Evolutionary conservation across 1,140 invertebrate species (phyloP).

Genomic region (Camponotus vicinus): DNA sequence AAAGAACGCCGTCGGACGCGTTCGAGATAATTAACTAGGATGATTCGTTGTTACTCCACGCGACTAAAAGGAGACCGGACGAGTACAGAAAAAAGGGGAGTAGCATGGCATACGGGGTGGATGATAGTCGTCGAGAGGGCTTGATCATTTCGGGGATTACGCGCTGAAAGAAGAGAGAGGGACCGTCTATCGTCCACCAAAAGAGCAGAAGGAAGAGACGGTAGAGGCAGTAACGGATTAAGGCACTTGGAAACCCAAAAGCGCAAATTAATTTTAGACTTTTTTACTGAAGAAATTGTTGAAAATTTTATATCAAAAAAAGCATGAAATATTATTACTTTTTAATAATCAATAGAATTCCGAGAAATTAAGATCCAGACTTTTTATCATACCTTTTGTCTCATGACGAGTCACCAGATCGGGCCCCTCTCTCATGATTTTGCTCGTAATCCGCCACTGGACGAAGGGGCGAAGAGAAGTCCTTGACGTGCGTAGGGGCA

Average conservation of each 20-base stretch:
- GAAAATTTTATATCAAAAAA: neutral
- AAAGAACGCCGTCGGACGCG: constrained; percentile 57
- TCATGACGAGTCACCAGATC: neutral
- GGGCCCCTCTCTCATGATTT: neutral
- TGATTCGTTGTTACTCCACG: constrained; percentile 72
- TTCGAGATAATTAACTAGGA: constrained; percentile 73
- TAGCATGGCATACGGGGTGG: constrained; percentile 16
- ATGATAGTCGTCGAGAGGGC: constrained; percentile 60
- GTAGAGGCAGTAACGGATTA: constrained; percentile 43
- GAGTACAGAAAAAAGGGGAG: constrained; percentile 61
- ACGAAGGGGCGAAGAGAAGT: constrained; percentile 19
- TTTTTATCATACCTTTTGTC: neutral
- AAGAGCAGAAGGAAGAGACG: constrained; percentile 39
- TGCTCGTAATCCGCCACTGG: constrained; percentile 47
- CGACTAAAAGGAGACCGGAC: constrained; percentile 69
- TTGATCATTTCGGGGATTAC: constrained; percentile 74
- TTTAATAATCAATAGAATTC: neutral
- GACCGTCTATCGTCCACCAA: constrained; percentile 28
- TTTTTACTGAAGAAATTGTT: neutral
- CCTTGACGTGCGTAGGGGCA: constrained; percentile 71
- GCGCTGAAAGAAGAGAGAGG: constrained; percentile 46
- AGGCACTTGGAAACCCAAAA: neutral
- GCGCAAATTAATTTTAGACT: neutral
- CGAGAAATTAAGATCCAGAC: neutral
- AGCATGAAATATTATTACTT: neutral